Evolutionary conservation across 2,888 invertebrate species (phyloP).

Genomic region (Dusona sp.): DNA sequence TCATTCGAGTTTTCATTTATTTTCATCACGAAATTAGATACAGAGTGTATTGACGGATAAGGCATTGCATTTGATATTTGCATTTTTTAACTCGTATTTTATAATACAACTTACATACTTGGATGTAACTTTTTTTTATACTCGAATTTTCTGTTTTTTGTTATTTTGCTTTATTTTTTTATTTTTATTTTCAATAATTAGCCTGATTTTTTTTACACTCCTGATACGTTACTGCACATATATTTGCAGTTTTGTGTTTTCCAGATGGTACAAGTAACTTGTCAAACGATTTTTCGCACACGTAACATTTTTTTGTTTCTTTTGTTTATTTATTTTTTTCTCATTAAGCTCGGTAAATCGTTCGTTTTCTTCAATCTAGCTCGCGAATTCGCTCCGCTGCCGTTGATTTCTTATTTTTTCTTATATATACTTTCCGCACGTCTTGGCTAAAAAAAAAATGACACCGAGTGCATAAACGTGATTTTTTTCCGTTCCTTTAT

Average conservation of each 20-base stretch:
- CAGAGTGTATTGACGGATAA: constrained; percentile 75
- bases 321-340: constrained; percentile 50
- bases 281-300: constrained; percentile 49
- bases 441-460: constrained; percentile 54
- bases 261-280: constrained; percentile 7
- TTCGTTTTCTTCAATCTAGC: constrained; percentile 44
- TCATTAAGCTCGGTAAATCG: constrained; percentile 71
- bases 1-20: constrained; percentile 38
- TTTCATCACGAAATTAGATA: constrained; percentile 38
- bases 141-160: background rate
- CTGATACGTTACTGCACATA: background rate
- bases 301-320: background rate
- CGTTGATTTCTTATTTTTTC: constrained; percentile 44
- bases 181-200: constrained; percentile 17
- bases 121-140: constrained; percentile 30
- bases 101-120: constrained; percentile 57
- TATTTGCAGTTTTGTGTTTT: constrained; percentile 24
- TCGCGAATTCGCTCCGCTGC: constrained; percentile 37
- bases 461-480: constrained; percentile 49
- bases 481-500: background rate
- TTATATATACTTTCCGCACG: constrained; percentile 56
- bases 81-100: constrained; percentile 63
- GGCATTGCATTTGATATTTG: constrained; percentile 79
- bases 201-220: constrained; percentile 33
- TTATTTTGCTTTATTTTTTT: constrained; percentile 11